Conservation (phyloP, 2,113 vertebrate genomes). For the Hemicordylus capensis region DNA sequence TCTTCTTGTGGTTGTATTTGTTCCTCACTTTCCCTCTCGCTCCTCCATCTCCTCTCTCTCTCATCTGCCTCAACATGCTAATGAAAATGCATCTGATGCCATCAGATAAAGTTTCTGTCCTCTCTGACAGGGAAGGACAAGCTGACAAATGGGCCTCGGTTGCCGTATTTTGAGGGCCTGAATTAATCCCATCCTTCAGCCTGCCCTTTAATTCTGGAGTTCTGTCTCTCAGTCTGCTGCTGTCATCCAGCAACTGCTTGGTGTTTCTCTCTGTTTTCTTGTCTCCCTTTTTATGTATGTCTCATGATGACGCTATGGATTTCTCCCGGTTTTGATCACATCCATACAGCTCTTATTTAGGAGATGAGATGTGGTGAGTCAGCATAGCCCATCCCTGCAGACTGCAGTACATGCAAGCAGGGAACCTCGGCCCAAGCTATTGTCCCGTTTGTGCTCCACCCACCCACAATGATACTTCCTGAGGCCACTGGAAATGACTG, state of each 20-base stretch:
- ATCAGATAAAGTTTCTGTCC: conserved; percentile 50
- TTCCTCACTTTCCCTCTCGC: neutral
- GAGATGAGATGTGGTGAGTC: neutral
- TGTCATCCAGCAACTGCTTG: neutral
- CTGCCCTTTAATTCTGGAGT: neutral
- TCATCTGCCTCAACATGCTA: neutral
- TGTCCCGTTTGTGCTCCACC: neutral
- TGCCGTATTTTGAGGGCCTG: neutral
- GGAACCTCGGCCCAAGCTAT: neutral
- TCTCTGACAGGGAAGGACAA: conserved; percentile 53
- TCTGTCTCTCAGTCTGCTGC: neutral
- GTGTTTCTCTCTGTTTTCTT: neutral
- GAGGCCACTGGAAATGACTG: too few species aligned
- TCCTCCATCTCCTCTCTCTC: rapidly evolving
- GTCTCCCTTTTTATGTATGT: neutral
- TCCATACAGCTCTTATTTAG: neutral
- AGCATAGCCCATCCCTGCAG: neutral
- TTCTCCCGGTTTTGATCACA: neutral
- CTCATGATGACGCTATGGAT: neutral
- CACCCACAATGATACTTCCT: neutral
- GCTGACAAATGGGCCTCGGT: conserved; percentile 52
- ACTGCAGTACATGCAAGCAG: neutral
- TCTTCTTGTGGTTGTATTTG: neutral
- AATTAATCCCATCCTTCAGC: conserved; percentile 13
- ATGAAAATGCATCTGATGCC: conserved; percentile 45